These are phyloP conservation scores for Perizoma affinitatum DNA, from an alignment of 2,888 invertebrate species.

Conservation along the genomic window DNA sequence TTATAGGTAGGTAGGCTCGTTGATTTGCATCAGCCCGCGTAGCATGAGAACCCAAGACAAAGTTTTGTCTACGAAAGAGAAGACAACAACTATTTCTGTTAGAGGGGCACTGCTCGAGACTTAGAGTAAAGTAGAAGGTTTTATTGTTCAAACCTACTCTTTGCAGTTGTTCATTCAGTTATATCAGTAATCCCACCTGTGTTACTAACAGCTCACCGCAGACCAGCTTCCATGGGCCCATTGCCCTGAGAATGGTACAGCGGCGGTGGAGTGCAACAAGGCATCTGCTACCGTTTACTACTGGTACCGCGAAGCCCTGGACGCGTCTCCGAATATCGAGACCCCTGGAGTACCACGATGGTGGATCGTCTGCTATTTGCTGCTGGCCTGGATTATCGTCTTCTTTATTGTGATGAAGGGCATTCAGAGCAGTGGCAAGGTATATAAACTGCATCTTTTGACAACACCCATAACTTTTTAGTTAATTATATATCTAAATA, in stretches of 20 bases:
- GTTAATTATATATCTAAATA: too few species aligned
- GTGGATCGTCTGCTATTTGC: constrained; percentile 95
- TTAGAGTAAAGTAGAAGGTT: too few species aligned
- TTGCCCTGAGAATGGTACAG: constrained; percentile 90
- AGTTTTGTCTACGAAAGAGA: too few species aligned
- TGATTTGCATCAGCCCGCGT: too few species aligned
- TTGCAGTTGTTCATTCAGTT: too few species aligned
- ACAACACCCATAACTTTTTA: too few species aligned
- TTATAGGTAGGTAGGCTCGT: too few species aligned
- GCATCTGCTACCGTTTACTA: constrained; percentile 96
- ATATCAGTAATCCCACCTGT: too few species aligned
- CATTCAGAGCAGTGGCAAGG: constrained; percentile 98
- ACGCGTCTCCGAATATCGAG: constrained; percentile 93
- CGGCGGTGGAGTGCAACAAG: constrained; percentile 89
- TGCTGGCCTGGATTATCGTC: constrained; percentile 95
- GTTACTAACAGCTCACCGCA: constrained; percentile 82
- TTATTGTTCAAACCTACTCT: too few species aligned
- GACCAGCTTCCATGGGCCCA: constrained; percentile 91
- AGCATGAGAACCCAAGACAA: too few species aligned
- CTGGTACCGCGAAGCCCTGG: constrained; percentile 95
- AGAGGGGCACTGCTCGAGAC: too few species aligned
- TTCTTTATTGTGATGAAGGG: constrained; percentile 98
- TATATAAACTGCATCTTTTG: constrained; percentile 60
- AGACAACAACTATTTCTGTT: too few species aligned
- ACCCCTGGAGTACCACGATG: constrained; percentile 93